Evolutionary conservation across 2,113 vertebrate species (phyloP).

Genomic region (Noctilio leporinus): DNA sequence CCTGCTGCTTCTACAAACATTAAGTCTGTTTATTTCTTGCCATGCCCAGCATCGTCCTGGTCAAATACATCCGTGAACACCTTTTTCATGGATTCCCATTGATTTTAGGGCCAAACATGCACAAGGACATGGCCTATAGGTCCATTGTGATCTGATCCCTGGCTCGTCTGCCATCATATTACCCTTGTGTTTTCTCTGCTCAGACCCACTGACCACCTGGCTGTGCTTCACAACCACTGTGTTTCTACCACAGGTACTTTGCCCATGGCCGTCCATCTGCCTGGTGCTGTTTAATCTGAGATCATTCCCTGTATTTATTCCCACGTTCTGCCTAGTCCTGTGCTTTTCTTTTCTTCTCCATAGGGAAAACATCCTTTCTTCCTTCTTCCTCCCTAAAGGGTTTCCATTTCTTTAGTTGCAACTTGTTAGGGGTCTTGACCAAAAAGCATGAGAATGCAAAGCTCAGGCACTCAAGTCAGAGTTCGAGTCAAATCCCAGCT

Average conservation of each 20-base stretch:
- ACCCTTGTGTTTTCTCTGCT: background rate
- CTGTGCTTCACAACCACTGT: rapidly evolving
- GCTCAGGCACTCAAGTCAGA: background rate
- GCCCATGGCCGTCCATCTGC: background rate
- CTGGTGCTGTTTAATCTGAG: background rate
- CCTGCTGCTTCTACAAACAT: background rate
- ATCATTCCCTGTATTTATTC: background rate
- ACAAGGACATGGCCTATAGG: background rate
- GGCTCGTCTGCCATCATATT: background rate
- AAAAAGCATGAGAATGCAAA: background rate
- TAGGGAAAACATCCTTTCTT: background rate
- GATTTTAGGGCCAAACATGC: background rate
- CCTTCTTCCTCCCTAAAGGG: background rate
- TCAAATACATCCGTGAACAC: background rate
- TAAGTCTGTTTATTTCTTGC: background rate
- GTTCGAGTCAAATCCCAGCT: background rate
- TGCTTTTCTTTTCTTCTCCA: background rate
- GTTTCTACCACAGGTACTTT: background rate
- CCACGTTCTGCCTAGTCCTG: background rate
- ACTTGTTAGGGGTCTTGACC: background rate
- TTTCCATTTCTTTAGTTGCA: background rate
- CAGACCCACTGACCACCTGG: background rate
- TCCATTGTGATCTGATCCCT: background rate
- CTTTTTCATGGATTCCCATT: background rate
- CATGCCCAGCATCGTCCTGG: background rate